Base-by-base conservation (phyloP, 1,140 invertebrate species). In the Cotesia vestalis region DNA sequence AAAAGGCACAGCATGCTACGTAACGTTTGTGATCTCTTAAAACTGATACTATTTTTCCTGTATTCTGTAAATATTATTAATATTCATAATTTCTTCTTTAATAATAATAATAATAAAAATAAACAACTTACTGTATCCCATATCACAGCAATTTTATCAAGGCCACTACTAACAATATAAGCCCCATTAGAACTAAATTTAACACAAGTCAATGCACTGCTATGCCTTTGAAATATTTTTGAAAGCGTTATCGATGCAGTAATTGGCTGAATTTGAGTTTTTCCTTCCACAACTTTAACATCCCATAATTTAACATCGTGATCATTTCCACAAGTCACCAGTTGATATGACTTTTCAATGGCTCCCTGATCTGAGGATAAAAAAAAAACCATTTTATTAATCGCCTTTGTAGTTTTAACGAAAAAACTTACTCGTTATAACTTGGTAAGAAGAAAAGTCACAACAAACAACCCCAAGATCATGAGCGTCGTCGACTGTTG, bases 271-370 rank as follows among this genome's bases (percentile, higher is more conserved):
- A 34, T 14, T 34, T 83, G 77, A 20, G 73, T 76, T 61, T 85
- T 85, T 17, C 78, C 72, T 35, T 82, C 78, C 5, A 74, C 66
- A 5, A 82, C 78, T 4, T 79, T 86, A 3, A 94, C 88, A 55
- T 89, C 88, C 94, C 94, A 95, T 8, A 94, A 77, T 81, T 93
- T 93, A 0, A 94, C 89, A n/a, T 88, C 80, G 78, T 93, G 89
- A 81, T 94, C 93, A 76, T 92, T 92, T 3, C 93, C 94, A 78
- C 92, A 88, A 3, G 90, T 90, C 9, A 91, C 91, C 71, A 93
- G 77, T 55, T 90, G 85, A 79, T 91, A 92, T 12, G 84, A 74
- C 73, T 85, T 88, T 5, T 81, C 80, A 36, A 86, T 80, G 0
- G 86, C 84, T 34, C 87, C 80, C 53, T 83, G 81, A 76, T 81